These are phyloP conservation scores for crab-eating macaque (Macaca fascicularis) DNA, from an alignment of 2,113 vertebrate genomes.

Conservation along the genomic window DNA sequence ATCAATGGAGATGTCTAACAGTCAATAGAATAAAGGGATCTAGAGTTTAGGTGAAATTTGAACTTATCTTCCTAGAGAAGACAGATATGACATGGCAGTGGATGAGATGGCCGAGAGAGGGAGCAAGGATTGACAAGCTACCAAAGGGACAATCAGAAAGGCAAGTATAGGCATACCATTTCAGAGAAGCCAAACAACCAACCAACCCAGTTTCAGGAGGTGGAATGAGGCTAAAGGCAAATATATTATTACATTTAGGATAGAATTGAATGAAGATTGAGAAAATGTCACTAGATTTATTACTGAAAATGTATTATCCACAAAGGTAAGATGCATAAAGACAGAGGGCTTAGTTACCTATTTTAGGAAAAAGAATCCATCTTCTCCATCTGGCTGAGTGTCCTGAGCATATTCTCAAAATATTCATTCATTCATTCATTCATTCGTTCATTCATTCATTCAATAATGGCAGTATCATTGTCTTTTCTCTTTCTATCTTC, in stretches of 20 bases:
- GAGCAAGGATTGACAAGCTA: background rate
- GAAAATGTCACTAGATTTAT: background rate
- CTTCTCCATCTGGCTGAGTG: background rate
- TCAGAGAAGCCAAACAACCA: background rate
- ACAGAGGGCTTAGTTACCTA: background rate
- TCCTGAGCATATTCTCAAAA: conserved; percentile 1
- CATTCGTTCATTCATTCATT: background rate
- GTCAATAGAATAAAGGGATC: background rate
- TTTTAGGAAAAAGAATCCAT: background rate
- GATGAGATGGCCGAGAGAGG: background rate
- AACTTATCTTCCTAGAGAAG: background rate
- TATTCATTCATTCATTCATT: background rate
- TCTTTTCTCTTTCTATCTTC: conserved; percentile 18
- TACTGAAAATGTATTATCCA: background rate
- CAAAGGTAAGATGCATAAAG: background rate
- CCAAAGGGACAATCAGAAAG: background rate
- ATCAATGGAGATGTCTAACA: background rate
- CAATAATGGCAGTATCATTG: background rate
- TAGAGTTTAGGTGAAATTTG: background rate
- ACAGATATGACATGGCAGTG: background rate
- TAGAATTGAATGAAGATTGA: background rate
- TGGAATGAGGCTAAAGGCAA: background rate
- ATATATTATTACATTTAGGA: background rate
- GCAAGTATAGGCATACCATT: background rate
- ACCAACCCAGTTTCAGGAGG: background rate